Evolutionary conservation across 2,888 invertebrate genomes (phyloP), one percentile per base, ranked within the genome.

Genomic region (Halictus ligatus): DNA sequence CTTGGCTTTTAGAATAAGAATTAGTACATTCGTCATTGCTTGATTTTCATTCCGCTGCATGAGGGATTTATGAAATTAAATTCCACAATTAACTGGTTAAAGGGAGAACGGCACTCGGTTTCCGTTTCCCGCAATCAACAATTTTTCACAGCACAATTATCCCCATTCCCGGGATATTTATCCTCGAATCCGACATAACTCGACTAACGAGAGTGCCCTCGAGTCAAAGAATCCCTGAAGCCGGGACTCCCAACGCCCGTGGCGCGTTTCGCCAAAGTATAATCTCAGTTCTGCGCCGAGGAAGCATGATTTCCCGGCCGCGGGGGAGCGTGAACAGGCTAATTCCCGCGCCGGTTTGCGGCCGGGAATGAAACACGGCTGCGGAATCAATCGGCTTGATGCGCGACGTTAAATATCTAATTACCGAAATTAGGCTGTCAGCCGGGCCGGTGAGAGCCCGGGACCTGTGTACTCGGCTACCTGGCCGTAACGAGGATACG

Each of bases 401-500:
- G 81, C 54, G 18, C 64, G 75, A 75, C 73, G 77, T 88, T 89
- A 89, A 89, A 84, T 89, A 89, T 89, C 89, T 89, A 89, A 89
- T 89, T 89, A 89, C 75, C 75, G 84, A 81, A 85, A 88, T 82
- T 81, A 81, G 81, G 75, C 75, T 71, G 85, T 73, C 72, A 12
- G 21, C 18, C 54, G 46, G 50, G 60, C 25, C n/a, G 76, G 76
- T 43, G 84, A 79, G 64, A 54, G 35, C 13, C 35, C 54, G 21
- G 21, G 54, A 21, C 54, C 35, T 60, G 58, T 67, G 78, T 78
- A 67, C 64, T 78, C 71, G 29, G 54, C 40, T 85, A 81, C 75
- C 71, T 78, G 80, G 43, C 29, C 84, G 75, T 85, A 84, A 86
- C 84, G 80, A 80, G 84, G 58, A 72, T 78, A 81, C 72, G 86